Evolutionary conservation across 2,888 invertebrate species (phyloP).

Genomic region (Germaria angustata): DNA sequence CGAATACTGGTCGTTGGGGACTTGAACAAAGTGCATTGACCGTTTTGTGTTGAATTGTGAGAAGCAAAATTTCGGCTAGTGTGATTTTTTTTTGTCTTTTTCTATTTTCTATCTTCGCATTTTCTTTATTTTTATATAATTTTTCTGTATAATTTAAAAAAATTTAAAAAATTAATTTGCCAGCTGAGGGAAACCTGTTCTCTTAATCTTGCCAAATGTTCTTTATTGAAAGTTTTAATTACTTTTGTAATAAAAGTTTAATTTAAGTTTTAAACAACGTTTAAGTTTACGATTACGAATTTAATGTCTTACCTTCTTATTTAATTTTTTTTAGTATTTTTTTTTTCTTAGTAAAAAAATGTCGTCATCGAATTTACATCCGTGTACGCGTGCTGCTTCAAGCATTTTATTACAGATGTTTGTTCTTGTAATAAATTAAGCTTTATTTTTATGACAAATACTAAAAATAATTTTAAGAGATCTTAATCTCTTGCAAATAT

Average conservation of each 20-base stretch:
- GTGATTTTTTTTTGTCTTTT: no score
- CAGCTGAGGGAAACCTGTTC: no score
- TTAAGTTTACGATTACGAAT: neutral
- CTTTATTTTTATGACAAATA: neutral
- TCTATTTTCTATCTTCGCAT: no score
- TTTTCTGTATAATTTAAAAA: no score
- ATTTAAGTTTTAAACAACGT: neutral
- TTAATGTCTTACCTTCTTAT: neutral
- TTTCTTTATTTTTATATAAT: no score
- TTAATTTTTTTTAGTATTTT: neutral
- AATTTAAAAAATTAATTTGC: no score
- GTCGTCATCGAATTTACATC: neutral
- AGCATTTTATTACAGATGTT: constrained; percentile 4
- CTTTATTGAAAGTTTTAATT: neutral
- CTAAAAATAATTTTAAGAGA: neutral
- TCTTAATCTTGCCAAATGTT: no score
- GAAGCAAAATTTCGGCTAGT: neutral
- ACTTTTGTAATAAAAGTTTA: neutral
- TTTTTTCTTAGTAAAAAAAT: neutral
- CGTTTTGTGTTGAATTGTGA: constrained; percentile 3
- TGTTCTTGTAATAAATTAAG: neutral
- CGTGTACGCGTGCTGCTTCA: constrained; percentile 6
- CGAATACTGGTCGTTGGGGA: neutral
- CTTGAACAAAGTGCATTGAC: constrained; percentile 37
- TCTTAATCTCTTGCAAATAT: no score